phyloP scores from a whole-genome alignment of 2,113 vertebrate species.

The Dasypus novemcinctus region DNA sequence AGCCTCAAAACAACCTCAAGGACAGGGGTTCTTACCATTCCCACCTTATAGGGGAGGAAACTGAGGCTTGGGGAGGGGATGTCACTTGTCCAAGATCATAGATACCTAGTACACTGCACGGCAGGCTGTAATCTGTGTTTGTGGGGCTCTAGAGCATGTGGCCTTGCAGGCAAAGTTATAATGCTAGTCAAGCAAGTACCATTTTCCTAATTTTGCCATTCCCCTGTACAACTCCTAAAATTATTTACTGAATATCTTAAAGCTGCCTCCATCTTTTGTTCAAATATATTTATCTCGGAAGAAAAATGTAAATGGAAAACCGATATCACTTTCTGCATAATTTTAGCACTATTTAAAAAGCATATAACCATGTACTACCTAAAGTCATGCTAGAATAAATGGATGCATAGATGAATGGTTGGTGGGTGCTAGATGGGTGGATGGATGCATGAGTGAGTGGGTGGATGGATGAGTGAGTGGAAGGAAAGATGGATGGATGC shows the following conservation, averaged over 20 bases:
- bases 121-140: neutral
- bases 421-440: too few relatives aligned
- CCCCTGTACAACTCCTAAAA: too few relatives aligned
- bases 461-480: too few relatives aligned
- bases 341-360: neutral
- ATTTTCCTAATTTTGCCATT: neutral
- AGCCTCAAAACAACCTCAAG: neutral
- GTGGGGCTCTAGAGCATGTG: neutral
- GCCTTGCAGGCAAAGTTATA: too few relatives aligned
- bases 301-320: neutral
- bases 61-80: too few relatives aligned
- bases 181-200: accelerated
- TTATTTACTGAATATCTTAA: neutral
- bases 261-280: neutral
- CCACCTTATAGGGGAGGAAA: neutral
- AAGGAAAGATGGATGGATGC: too few relatives aligned
- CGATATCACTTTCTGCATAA: neutral
- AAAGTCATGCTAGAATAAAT: neutral
- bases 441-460: too few relatives aligned
- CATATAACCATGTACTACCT: neutral
- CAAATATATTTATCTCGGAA: conserved; percentile 10
- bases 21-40: too few relatives aligned
- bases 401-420: neutral
- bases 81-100: neutral
- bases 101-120: neutral